Evolutionary conservation across 2,113 vertebrate genomes (phyloP).

Genomic region (Anolis carolinensis): DNA sequence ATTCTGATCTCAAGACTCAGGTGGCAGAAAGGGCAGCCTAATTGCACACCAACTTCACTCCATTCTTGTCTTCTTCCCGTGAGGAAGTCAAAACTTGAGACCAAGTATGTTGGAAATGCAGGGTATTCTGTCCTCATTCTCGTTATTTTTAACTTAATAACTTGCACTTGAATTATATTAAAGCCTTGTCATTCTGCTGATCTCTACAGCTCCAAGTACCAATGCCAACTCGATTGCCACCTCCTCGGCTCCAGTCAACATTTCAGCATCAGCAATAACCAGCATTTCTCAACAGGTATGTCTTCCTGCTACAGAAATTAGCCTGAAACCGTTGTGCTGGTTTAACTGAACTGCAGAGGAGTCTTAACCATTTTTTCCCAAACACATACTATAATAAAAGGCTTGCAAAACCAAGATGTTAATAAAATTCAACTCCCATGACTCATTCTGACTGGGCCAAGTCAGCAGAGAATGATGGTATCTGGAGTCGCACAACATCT

Average conservation of each 20-base stretch:
- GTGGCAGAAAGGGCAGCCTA: not conserved
- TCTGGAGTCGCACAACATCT: too few species aligned
- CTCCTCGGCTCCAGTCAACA: constrained; percentile 76
- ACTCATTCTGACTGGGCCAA: too few species aligned
- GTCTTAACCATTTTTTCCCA: too few species aligned
- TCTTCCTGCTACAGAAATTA: constrained; percentile 55
- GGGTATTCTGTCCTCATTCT: not conserved
- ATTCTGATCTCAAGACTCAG: not conserved
- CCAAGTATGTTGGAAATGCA: constrained; percentile 28
- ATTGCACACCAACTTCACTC: not conserved
- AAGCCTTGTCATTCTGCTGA: constrained; percentile 44
- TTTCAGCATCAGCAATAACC: constrained; percentile 77
- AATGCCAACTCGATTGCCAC: constrained; percentile 78
- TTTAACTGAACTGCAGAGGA: too few species aligned
- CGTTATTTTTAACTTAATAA: not conserved
- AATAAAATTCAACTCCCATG: too few species aligned
- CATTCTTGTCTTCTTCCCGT: not conserved
- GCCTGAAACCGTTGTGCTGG: not conserved
- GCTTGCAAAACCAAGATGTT: too few species aligned
- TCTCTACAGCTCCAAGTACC: constrained; percentile 76
- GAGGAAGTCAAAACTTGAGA: not conserved
- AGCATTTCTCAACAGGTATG: constrained; percentile 83
- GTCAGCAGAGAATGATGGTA: too few species aligned
- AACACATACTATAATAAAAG: too few species aligned
- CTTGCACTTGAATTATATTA: constrained; percentile 33